Evolutionary conservation across 1,140 invertebrate genomes (phyloP), one percentile per base, ranked within the genome.

Genomic region (Ruditapes philippinarum): DNA sequence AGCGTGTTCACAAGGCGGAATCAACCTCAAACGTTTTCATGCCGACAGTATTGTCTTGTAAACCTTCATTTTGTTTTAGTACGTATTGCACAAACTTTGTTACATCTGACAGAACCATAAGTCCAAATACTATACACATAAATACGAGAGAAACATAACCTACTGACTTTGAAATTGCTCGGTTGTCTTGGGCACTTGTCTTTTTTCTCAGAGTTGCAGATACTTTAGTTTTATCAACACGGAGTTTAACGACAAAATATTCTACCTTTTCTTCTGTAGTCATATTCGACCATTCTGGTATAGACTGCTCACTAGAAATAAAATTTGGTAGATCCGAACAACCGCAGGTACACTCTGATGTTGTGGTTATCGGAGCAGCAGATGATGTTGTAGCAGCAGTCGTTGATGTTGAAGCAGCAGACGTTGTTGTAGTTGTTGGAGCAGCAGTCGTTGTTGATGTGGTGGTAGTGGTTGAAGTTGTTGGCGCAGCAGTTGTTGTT

Each of bases 241-340:
- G 31, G 9, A 87, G 31, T 36, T 54, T 51, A 36, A 9, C 12
- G 22, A 87, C 40, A 45, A 78, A 11, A 0, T 60, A 4, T 65
- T 19, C 73, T 33, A 87, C 84, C 28, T 87, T 76, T 65, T 87
- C 84, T 62, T 87, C 73, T 33, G 40, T 45, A 36, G 84, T 87
- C 22, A 60, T 33, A 54, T 87, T 87, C 25, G 4, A 11, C 70
- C 70, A 76, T 28, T 40, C 25, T 7, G 40, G 31, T 45, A n/a
- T 12, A 28, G n/a, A 22, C 17, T 31, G 9, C 1, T 42, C 25
- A n/a, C 14, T 25, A 1, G 3, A 0, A 19, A 25, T 19, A 4
- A 45, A 25, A 49, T 28, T 12, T 25, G 40, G 25, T 25, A 74
- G 40, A 42, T 42, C 36, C 9, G 36, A 40, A 45, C 70, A 74